Conservation (phyloP, 1,140 invertebrate genomes). For the Bicyclus anynana region DNA sequence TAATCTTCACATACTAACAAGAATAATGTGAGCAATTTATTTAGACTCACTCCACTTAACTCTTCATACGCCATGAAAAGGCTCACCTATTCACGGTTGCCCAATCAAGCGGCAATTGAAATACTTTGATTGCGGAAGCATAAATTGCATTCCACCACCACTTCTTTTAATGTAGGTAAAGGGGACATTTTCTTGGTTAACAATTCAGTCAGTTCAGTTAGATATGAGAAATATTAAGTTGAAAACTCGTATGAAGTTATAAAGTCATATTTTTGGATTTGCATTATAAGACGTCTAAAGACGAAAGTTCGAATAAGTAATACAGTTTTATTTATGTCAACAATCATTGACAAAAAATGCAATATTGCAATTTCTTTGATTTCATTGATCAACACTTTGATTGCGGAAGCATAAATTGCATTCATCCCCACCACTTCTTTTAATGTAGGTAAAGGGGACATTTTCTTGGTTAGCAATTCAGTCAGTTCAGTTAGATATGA, state of each 20-base stretch:
- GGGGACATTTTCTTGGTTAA: too few species aligned
- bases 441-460: conserved; percentile 4
- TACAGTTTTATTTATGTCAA: too few species aligned
- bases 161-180: conserved; percentile 11
- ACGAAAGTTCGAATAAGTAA: too few species aligned
- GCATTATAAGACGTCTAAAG: too few species aligned
- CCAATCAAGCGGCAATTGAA: conserved; percentile 16
- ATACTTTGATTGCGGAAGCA: conserved; percentile 12
- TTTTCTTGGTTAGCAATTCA: too few species aligned
- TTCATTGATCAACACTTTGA: conserved; percentile 18
- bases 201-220: too few species aligned
- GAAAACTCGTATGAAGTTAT: too few species aligned
- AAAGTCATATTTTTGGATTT: too few species aligned
- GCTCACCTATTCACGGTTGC: neutral
- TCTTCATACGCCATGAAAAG: neutral
- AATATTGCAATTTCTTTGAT: too few species aligned
- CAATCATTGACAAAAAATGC: too few species aligned
- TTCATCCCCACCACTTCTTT: conserved; percentile 2
- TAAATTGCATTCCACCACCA: conserved; percentile 9
- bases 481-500: too few species aligned
- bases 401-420: conserved; percentile 13
- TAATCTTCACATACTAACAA: neutral
- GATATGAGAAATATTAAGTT: too few species aligned
- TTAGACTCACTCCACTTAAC: neutral
- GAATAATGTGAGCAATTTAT: neutral